Evolutionary conservation across 2,797 vertebrate species (phyloP), one percentile per base, ranked within the genome.

Genomic region (Leptoclinus maculatus): DNA sequence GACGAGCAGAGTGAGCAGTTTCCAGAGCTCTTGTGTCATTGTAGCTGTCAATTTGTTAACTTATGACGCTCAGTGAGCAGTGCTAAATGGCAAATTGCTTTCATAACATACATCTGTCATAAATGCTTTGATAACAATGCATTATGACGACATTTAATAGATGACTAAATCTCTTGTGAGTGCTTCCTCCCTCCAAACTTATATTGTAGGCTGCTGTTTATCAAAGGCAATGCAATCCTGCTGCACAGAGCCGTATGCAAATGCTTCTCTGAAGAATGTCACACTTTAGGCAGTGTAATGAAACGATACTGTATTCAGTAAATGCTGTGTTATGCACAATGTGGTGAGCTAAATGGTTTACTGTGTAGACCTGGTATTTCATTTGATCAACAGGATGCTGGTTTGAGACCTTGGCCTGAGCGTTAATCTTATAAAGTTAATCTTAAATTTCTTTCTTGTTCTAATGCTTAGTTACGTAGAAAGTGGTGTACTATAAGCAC

Each of bases 91-190:
- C 3, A 51, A 74, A 66, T 41, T 43, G 39, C 71, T 58, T 51
- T 25, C 54, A 58, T n/a, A 59, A 71, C 64, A 41, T 47, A 29
- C 51, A 51, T 60, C 16, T 57, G 47, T 25, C 66, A 69, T 73
- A 66, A 71, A 79, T 59, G 36, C 25, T 63, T 59, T 59, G 21
- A 66, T 21, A 79, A 49, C 21, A 23, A 27, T 17, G 21, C 70
- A 68, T 79, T 72, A 68, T 62, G 45, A 8, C 8, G 36, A 68
- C 64, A 32, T 82, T 77, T 74, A 68, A 64, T 58, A 58, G 23
- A 68, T 54, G 29, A 49, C 34, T 54, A 47, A 43, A 57, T 45
- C 64, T 14, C 66, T 14, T 76, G 19, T 58, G 51, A 75, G 74
- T 74, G 79, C 68, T 41, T 58, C 63, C 32, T 38, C 41, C 45